A percentile compares a stretch with the other conserved stretches of the same genome.
These are phyloP conservation scores for Leptobrachium ailaonicum DNA, from an alignment of 2,113 vertebrate species.

Conservation along the genomic window DNA sequence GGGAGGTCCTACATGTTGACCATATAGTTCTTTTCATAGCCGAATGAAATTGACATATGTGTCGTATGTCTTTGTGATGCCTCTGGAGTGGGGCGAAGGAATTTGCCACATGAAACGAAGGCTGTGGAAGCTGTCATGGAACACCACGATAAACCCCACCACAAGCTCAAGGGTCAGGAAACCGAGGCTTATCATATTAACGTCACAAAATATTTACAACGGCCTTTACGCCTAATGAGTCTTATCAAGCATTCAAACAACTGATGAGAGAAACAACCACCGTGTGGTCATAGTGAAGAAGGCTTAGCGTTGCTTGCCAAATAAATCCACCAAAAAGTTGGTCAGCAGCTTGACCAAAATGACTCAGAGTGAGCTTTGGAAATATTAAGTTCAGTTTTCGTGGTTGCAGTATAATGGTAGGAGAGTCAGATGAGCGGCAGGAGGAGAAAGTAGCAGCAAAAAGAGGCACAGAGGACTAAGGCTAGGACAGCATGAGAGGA, in stretches of 20 bases:
- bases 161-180: slow-evolving; percentile 16
- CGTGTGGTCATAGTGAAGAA: no score
- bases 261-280: not conserved
- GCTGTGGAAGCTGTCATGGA: slow-evolving; percentile 19
- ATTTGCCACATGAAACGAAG: slow-evolving; percentile 23
- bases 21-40: not conserved
- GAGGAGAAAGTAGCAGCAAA: no score
- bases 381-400: no score
- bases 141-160: slow-evolving; percentile 1
- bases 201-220: slow-evolving; percentile 9
- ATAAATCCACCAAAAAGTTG: no score
- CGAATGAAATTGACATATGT: not conserved
- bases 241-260: not conserved
- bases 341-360: no score
- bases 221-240: not conserved
- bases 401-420: no score
- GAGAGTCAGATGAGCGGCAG: no score
- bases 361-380: no score
- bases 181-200: slow-evolving; percentile 19
- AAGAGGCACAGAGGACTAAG: no score
- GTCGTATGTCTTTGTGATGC: not conserved
- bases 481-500: no score
- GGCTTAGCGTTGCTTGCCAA: no score
- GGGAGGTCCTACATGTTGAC: not conserved
- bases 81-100: not conserved